A percentile compares a stretch with the other conserved stretches of the same genome.
Evolutionary conservation across 2,797 vertebrate genomes (phyloP).

Genomic region (Onychomys torridus): DNA sequence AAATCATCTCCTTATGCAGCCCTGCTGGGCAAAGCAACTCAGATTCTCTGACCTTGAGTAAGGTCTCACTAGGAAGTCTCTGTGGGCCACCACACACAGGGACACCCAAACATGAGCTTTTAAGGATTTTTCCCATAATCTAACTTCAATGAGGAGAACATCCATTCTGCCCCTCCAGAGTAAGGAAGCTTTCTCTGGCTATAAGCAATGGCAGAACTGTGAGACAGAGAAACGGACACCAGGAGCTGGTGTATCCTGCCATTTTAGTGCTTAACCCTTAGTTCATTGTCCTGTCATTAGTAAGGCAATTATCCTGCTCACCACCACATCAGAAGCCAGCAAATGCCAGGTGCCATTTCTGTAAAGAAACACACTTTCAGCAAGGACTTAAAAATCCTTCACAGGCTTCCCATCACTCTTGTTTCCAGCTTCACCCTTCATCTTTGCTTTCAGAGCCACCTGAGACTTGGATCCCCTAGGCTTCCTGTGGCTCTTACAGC

Average conservation of each 20-base stretch:
- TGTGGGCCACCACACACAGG: no score
- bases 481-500: background rate
- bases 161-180: background rate
- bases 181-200: background rate
- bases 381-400: background rate
- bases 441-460: background rate
- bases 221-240: background rate
- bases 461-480: background rate
- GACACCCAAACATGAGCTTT: background rate
- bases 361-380: background rate
- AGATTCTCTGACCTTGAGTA: no score
- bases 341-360: background rate
- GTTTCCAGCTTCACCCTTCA: background rate
- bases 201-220: background rate
- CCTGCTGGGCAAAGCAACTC: no score
- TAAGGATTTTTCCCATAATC: background rate
- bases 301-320: background rate
- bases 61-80: no score
- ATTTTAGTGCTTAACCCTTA: background rate
- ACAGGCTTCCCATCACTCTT: background rate
- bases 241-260: background rate
- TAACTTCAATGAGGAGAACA: background rate
- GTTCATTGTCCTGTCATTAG: background rate
- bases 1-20: no score
- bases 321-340: background rate